Conservation (phyloP, 2,888 invertebrate genomes). For the Artemia sinica region DNA sequence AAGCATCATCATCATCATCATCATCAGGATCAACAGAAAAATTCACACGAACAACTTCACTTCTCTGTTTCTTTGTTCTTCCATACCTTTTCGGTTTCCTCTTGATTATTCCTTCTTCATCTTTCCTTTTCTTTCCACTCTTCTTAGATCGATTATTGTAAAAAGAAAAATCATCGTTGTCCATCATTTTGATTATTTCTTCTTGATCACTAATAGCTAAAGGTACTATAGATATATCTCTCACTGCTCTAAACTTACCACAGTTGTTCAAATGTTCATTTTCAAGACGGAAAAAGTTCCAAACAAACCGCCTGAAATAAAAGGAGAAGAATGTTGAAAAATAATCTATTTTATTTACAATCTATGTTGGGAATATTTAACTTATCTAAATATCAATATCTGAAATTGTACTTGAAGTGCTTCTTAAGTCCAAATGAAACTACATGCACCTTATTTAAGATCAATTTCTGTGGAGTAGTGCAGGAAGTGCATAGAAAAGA, state of each 20-base stretch:
- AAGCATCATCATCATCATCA: not conserved
- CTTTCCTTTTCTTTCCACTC: slow-evolving; percentile 51
- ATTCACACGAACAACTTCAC: not conserved
- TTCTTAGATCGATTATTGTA: too few species aligned
- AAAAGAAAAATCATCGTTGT: slow-evolving; percentile 47
- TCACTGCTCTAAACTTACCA: slow-evolving; percentile 91
- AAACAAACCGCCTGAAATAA: slow-evolving; percentile 63
- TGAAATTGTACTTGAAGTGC: too few species aligned
- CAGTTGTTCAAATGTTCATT: slow-evolving; percentile 99
- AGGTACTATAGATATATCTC: slow-evolving; percentile 90
- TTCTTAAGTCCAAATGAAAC: too few species aligned
- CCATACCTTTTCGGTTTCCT: slow-evolving; percentile 23
- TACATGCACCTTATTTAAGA: too few species aligned
- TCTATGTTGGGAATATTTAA: not conserved
- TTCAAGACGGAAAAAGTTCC: slow-evolving; percentile 98
- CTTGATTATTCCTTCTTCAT: slow-evolving; percentile 25
- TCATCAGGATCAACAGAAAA: slow-evolving; percentile 1
- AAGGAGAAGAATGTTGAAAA: not conserved
- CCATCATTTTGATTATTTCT: slow-evolving; percentile 83
- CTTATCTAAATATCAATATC: too few species aligned
- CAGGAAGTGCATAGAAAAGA: too few species aligned
- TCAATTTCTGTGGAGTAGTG: too few species aligned
- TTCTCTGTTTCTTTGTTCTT: slow-evolving; percentile 24
- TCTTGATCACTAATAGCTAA: slow-evolving; percentile 82
- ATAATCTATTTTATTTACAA: not conserved